Percentiles rank a stretch among this genome's conserved stretches.
phyloP scores from a whole-genome alignment of 2,113 vertebrate species.

The Hucho hucho region DNA sequence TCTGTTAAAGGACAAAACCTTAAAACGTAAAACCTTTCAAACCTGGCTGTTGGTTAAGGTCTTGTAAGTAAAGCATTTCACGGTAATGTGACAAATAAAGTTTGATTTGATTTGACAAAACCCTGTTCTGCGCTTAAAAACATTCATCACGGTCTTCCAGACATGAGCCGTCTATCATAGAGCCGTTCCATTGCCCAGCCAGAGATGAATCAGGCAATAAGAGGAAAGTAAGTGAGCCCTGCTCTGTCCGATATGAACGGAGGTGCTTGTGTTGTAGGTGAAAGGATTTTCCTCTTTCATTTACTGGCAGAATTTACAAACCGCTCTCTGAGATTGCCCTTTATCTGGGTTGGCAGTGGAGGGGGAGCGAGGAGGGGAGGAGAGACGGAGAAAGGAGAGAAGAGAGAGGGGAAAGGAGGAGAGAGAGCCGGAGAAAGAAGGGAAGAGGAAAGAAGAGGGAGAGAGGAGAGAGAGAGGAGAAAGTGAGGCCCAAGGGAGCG shows the following conservation, averaged over 20 bases:
- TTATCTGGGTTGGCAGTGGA: constrained; percentile 13
- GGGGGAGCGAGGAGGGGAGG: too few species aligned
- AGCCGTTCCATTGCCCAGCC: constrained; percentile 31
- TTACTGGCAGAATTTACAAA: constrained; percentile 52
- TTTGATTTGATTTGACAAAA: too few species aligned
- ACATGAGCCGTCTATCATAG: constrained; percentile 42
- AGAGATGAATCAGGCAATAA: constrained; percentile 42
- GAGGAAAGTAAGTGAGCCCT: constrained; percentile 50
- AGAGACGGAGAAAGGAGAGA: neutral
- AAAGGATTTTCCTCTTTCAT: constrained; percentile 57
- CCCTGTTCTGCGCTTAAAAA: too few species aligned
- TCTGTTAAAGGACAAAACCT: too few species aligned
- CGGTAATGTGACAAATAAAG: too few species aligned
- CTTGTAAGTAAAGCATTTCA: too few species aligned
- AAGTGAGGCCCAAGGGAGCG: neutral
- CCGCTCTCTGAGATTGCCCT: constrained; percentile 32
- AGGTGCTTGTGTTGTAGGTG: constrained; percentile 45
- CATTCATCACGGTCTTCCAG: constrained; percentile 23
- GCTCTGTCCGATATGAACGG: constrained; percentile 38
- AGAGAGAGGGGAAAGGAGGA: neutral
- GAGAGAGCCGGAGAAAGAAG: neutral
- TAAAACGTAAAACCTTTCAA: too few species aligned
- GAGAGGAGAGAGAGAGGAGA: too few species aligned
- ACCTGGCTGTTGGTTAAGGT: too few species aligned
- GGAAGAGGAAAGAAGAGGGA: neutral